Percentiles rank a stretch among this genome's conserved stretches.
Evolutionary conservation across 2,797 vertebrate genomes (phyloP).

Genomic region (Argya squamiceps): DNA sequence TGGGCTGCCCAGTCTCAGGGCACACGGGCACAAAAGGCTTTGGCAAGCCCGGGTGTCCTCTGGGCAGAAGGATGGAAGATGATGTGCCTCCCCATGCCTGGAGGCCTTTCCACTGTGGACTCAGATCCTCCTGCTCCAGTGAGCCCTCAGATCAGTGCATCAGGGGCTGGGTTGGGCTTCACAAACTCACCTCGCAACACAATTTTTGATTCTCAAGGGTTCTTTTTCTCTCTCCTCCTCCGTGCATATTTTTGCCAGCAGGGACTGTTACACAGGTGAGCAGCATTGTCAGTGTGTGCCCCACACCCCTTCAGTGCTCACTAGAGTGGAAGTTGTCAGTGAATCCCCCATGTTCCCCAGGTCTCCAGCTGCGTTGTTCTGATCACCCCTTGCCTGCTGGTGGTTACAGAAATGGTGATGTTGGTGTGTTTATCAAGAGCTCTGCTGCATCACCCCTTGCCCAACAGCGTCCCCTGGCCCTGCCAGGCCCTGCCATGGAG

Average conservation of each 20-base stretch:
- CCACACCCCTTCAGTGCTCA: neutral
- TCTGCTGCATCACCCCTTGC: neutral
- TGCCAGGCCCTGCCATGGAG: neutral
- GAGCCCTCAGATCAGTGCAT: neutral
- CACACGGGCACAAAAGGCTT: rapidly evolving
- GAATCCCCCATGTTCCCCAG: neutral
- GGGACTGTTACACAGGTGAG: neutral
- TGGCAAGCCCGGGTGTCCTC: rapidly evolving
- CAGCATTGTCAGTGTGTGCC: neutral
- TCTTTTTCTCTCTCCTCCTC: neutral
- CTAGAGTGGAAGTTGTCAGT: neutral
- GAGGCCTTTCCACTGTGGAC: neutral
- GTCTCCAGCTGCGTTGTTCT: rapidly evolving
- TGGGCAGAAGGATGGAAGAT: neutral
- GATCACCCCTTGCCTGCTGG: no score
- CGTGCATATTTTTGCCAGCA: rapidly evolving
- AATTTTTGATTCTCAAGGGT: neutral
- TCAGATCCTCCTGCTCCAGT: neutral
- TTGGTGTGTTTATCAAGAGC: neutral
- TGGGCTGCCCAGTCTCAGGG: neutral
- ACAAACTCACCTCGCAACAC: neutral
- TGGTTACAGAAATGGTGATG: neutral
- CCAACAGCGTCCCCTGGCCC: rapidly evolving
- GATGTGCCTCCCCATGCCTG: neutral
- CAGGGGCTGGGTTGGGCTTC: neutral